A percentile compares a stretch with the other conserved stretches of the same genome.
phyloP scores from a whole-genome alignment of 2,888 invertebrate species.

The Antheraea assamensis region DNA sequence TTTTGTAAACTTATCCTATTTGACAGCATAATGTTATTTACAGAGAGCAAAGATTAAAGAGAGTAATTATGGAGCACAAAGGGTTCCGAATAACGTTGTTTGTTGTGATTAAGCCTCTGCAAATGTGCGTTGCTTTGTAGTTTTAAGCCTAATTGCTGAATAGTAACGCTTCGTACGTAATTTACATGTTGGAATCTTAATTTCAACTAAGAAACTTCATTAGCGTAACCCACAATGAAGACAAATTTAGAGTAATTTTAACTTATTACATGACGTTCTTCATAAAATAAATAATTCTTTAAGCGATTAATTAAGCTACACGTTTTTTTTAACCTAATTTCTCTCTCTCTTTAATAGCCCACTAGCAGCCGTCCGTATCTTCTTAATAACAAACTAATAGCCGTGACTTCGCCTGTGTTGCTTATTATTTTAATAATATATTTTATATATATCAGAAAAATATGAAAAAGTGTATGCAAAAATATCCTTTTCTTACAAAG shows the following conservation, averaged over 20 bases:
- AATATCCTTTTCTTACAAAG: no score
- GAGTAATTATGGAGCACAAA: constrained; percentile 8
- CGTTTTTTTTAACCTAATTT: no score
- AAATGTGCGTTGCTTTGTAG: constrained; percentile 2
- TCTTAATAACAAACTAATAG: no score
- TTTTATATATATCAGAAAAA: no score
- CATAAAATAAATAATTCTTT: not conserved
- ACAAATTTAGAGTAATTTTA: not conserved
- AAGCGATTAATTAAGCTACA: no score
- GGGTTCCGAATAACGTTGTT: constrained; percentile 5
- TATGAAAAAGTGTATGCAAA: no score
- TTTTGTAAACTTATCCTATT: not conserved
- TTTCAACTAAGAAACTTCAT: not conserved
- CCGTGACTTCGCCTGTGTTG: no score
- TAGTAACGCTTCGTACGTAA: constrained; percentile 1
- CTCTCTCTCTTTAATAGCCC: no score
- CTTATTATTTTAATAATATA: no score
- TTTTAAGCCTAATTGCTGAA: constrained; percentile 14
- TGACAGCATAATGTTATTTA: not conserved
- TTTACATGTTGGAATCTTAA: constrained; percentile 12
- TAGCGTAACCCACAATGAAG: not conserved
- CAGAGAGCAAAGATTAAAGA: constrained; percentile 11
- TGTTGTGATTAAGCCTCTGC: not conserved
- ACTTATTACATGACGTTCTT: no score
- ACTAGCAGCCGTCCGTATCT: no score